phyloP scores from a whole-genome alignment of 2,888 invertebrate genomes.

The Cepaea hortensis region DNA sequence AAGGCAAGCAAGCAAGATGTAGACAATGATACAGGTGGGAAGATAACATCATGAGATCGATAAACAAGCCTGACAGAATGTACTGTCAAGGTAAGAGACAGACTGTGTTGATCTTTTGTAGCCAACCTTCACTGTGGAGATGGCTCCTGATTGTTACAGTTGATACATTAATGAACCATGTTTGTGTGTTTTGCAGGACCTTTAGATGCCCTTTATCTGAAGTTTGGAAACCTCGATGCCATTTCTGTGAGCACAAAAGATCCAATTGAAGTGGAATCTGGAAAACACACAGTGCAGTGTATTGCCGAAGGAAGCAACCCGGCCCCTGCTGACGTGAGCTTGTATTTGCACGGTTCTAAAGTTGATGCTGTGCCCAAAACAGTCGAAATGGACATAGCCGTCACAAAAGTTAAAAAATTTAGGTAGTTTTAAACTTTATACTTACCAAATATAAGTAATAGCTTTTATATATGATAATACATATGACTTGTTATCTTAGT shows the following conservation, averaged over 20 bases:
- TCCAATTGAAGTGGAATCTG: conserved; percentile 28
- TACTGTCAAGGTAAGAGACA: too few species aligned
- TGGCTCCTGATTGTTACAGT: too few species aligned
- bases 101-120: too few species aligned
- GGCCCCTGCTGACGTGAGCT: not conserved
- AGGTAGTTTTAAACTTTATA: conserved; percentile 3
- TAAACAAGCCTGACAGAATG: too few species aligned
- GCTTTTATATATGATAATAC: not conserved
- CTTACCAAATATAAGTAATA: not conserved
- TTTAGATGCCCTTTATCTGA: conserved; percentile 1
- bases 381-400: not conserved
- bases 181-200: conserved; percentile 17
- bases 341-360: conserved; percentile 25
- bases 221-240: conserved; percentile 10
- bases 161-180: too few species aligned
- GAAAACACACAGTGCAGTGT: conserved; percentile 9
- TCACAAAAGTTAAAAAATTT: conserved; percentile 8
- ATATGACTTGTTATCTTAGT: too few species aligned
- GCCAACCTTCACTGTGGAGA: too few species aligned
- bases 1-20: too few species aligned
- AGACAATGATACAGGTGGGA: too few species aligned
- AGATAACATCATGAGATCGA: too few species aligned
- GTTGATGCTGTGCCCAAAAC: not conserved
- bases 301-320: conserved; percentile 45
- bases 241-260: not conserved